phyloP scores from a whole-genome alignment of 2,888 invertebrate genomes.

The Euzetes globulus region DNA sequence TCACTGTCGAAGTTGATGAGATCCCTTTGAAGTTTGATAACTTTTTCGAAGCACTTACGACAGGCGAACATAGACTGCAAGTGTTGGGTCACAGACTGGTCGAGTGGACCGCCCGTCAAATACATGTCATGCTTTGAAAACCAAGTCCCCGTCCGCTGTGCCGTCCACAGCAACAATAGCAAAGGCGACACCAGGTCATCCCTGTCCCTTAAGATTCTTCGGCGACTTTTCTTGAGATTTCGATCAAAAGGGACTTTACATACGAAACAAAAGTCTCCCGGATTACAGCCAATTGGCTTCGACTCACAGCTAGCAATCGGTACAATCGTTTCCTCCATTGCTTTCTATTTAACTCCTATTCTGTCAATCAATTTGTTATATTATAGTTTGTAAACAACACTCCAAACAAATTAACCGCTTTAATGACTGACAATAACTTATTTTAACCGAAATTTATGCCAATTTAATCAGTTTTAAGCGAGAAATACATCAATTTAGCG shows the following conservation, averaged over 20 bases:
- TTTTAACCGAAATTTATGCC: neutral
- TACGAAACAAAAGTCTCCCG: conserved; percentile 6
- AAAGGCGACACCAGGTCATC: conserved; percentile 22
- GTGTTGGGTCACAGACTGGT: conserved; percentile 12
- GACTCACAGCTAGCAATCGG: neutral
- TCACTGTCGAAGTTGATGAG: conserved; percentile 5
- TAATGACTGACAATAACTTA: neutral
- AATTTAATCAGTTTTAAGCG: neutral
- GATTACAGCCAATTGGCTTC: neutral
- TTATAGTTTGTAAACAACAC: neutral
- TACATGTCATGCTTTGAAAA: conserved; percentile 1
- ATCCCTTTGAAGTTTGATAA: conserved; percentile 21
- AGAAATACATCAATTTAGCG: neutral
- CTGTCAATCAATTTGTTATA: neutral
- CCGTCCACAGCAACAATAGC: neutral
- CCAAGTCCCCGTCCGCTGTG: conserved; percentile 9
- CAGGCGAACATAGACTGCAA: conserved; percentile 16
- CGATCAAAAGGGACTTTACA: conserved; percentile 10
- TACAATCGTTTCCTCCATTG: conserved; percentile 13
- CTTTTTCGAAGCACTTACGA: conserved; percentile 20
- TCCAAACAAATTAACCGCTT: neutral
- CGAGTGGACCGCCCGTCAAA: neutral
- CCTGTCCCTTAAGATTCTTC: conserved; percentile 13
- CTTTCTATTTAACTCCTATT: neutral
- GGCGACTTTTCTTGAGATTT: conserved; percentile 25